phyloP scores from a whole-genome alignment of 2,888 invertebrate species.

The Parthenolecanium corni region DNA sequence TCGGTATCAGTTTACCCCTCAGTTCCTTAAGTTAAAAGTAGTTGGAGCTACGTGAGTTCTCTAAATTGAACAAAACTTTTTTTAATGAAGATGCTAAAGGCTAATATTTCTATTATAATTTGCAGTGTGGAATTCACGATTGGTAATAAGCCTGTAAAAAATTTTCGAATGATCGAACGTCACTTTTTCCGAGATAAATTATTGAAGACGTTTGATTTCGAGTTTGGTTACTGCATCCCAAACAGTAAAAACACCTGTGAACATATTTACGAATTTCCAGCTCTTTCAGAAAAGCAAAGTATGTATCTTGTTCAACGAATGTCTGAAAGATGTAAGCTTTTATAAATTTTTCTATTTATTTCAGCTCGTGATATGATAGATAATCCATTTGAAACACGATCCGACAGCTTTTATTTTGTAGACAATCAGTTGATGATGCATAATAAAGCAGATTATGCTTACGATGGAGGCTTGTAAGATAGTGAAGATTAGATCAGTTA shows the following conservation, averaged over 20 bases:
- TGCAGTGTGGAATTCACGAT: constrained; percentile 91
- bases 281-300: constrained; percentile 75
- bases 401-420: constrained; percentile 98
- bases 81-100: not conserved
- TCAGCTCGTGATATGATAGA: constrained; percentile 93
- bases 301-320: constrained; percentile 38
- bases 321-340: not conserved
- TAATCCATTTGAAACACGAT: constrained; percentile 90
- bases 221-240: constrained; percentile 98
- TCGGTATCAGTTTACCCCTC: constrained; percentile 97
- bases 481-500: too few relatives aligned
- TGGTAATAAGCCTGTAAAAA: constrained; percentile 79
- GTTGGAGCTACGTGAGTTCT: constrained; percentile 89
- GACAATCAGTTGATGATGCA: constrained; percentile 96
- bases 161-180: constrained; percentile 96
- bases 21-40: constrained; percentile 88
- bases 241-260: constrained; percentile 95
- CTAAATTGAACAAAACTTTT: not conserved
- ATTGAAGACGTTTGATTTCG: constrained; percentile 96
- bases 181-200: constrained; percentile 89
- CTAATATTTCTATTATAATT: not conserved
- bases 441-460: constrained; percentile 98
- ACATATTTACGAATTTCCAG: constrained; percentile 97
- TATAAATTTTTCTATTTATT: constrained; percentile 37
- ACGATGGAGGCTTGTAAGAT: constrained; percentile 54